Base-by-base conservation (phyloP, 2,797 vertebrate genomes). In the Chanos chanos region DNA sequence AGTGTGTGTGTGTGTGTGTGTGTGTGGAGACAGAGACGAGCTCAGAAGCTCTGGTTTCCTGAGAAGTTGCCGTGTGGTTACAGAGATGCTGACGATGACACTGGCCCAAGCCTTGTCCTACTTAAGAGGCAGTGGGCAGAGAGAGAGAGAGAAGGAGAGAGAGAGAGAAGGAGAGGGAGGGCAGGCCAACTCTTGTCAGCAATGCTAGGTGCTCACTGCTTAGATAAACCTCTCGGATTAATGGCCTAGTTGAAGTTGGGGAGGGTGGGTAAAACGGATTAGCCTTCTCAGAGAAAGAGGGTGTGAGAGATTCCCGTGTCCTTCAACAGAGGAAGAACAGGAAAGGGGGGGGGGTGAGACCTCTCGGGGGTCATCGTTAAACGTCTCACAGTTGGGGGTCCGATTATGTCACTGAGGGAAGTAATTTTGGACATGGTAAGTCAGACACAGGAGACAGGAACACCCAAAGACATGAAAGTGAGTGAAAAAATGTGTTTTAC, bases 241-340 rank as follows among this genome's bases (percentile, higher is more conserved):
- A 85, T 89, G 84, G 87, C 87, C 87, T 86, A 85, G 87, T 90
- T 88, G 90, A 89, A 90, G 85, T 89, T 89, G 85, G 81, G 81
- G n/a, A n/a, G n/a, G n/a, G n/a, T n/a, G n/a, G 83, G 86, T 67
- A 91, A 92, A 92, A 89, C 89, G 83, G 89, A 90, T 92, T 92
- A 92, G 85, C 85, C 82, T 89, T 77, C 85, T 82, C 85, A 80
- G 79, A 81, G 85, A n/a, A n/a, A n/a, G n/a, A n/a, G 86, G 87
- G 88, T 87, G 83, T 80, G 77, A 75, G 85, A 87, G 86, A 89
- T 89, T 85, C 84, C 81, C 56, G 79, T 87, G 88, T 89, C 89
- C 89, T 91, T 90, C 88, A 89, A 77, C 61, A 1, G 73, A 74
- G 72, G 78, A 45, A 77, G 89, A 70, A 81, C 82, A 66, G 39